phyloP scores from a whole-genome alignment of 2,888 invertebrate genomes.

The Ophion ellenae region DNA sequence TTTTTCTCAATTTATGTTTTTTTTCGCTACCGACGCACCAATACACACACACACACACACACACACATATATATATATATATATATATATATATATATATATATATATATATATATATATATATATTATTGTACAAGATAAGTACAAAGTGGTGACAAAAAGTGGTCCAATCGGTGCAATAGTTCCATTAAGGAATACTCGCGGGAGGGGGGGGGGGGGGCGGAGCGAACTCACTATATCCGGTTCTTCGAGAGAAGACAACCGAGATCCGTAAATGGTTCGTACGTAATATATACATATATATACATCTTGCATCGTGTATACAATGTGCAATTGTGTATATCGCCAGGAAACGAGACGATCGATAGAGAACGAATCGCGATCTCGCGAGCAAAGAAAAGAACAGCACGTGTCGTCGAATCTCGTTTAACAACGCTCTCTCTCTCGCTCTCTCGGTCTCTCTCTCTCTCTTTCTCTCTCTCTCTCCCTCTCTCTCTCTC shows the following conservation, averaged over 20 bases:
- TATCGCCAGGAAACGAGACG: conserved; percentile 52
- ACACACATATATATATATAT: not conserved
- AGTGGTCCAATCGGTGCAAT: conserved; percentile 57
- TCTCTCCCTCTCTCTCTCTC: conserved; percentile 7
- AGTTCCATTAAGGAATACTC: conserved; percentile 47
- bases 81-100: conserved; percentile 5
- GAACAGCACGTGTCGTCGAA: conserved; percentile 63
- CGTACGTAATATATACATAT: conserved; percentile 3
- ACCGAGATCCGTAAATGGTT: conserved; percentile 55
- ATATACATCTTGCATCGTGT: conserved; percentile 14
- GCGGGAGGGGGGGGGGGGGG: not conserved
- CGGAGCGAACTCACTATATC: conserved; percentile 36
- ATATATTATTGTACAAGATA: conserved; percentile 29
- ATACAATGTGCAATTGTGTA: conserved; percentile 38
- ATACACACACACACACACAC: too few relatives aligned
- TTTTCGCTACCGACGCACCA: not conserved
- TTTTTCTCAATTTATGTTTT: conserved; percentile 8
- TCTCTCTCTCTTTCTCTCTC: conserved; percentile 6
- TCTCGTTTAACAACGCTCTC: conserved; percentile 61
- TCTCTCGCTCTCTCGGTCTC: conserved; percentile 39
- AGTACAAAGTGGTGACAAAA: conserved; percentile 50
- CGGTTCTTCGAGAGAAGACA: conserved; percentile 58
- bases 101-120: not conserved
- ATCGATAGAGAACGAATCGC: conserved; percentile 60
- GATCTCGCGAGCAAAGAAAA: conserved; percentile 39